These are phyloP conservation scores for Macrobrachium nipponense DNA, from an alignment of 1,140 invertebrate genomes.

Conservation along the genomic window DNA sequence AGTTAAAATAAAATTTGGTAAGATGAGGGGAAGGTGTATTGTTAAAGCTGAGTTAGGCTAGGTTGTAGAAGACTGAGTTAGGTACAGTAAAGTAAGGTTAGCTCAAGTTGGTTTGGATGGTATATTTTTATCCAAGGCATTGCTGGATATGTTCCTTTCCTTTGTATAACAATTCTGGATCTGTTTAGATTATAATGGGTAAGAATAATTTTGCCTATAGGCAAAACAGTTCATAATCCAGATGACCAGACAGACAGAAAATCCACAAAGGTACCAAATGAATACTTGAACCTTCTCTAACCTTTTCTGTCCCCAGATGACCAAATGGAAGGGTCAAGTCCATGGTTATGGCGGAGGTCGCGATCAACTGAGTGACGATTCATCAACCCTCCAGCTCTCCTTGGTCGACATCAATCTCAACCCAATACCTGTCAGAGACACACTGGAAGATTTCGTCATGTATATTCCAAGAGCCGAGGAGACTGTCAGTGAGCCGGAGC, in stretches of 20 bases:
- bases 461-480: slow-evolving; percentile 52
- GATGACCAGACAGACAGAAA: neutral
- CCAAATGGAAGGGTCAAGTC: slow-evolving; percentile 56
- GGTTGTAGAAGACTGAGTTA: too few species aligned
- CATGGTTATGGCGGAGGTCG: slow-evolving; percentile 56
- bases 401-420: slow-evolving; percentile 41
- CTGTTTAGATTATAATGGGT: neutral
- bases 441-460: slow-evolving; percentile 58
- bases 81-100: too few species aligned
- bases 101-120: neutral
- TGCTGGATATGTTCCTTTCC: neutral
- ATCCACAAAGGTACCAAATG: neutral
- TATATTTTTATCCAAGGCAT: neutral
- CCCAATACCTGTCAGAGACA: slow-evolving; percentile 53
- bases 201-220: neutral
- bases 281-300: neutral
- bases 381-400: slow-evolving; percentile 54
- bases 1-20: too few species aligned
- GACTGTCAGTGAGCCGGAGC: slow-evolving; percentile 35
- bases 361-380: slow-evolving; percentile 52
- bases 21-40: too few species aligned
- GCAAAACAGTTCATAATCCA: too few species aligned
- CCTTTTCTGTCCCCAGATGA: slow-evolving; percentile 38
- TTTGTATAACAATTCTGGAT: neutral
- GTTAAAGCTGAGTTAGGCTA: too few species aligned